Conservation (phyloP, 2,113 vertebrate species). For the Eptatretus burgeri region DNA sequence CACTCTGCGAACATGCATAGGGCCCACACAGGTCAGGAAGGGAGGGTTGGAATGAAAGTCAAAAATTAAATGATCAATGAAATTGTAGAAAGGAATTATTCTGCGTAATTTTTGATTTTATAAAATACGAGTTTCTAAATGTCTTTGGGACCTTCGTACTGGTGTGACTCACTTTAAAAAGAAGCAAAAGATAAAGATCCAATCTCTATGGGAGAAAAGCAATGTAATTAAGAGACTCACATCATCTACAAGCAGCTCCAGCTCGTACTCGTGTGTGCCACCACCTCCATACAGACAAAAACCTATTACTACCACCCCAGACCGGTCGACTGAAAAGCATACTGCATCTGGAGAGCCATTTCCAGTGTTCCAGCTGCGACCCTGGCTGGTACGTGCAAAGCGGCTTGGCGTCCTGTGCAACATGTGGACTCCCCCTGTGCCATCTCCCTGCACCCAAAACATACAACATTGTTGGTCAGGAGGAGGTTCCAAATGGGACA, state of each 20-base stretch:
- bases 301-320: slow-evolving; percentile 68
- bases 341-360: slow-evolving; percentile 95
- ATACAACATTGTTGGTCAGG: not conserved
- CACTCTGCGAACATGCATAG: slow-evolving; percentile 25
- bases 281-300: slow-evolving; percentile 94
- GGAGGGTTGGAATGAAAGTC: too few relatives aligned
- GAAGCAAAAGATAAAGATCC: too few relatives aligned
- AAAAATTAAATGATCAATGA: too few relatives aligned
- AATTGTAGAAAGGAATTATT: too few relatives aligned
- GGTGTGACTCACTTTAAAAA: too few relatives aligned
- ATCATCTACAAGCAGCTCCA: slow-evolving; percentile 82
- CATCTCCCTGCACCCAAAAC: slow-evolving; percentile 38
- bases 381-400: slow-evolving; percentile 92
- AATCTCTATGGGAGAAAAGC: too few relatives aligned
- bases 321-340: slow-evolving; percentile 77
- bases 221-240: slow-evolving; percentile 24
- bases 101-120: too few relatives aligned
- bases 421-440: slow-evolving; percentile 68
- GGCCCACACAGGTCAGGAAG: too few relatives aligned
- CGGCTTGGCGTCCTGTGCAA: slow-evolving; percentile 75
- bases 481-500: too few relatives aligned
- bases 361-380: slow-evolving; percentile 93
- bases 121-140: too few relatives aligned
- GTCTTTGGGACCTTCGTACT: too few relatives aligned
- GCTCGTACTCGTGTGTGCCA: slow-evolving; percentile 85